Evolutionary conservation across 2,113 vertebrate species (phyloP), one percentile per base, ranked within the genome.

Genomic region (Sceloporus tristichus): DNA sequence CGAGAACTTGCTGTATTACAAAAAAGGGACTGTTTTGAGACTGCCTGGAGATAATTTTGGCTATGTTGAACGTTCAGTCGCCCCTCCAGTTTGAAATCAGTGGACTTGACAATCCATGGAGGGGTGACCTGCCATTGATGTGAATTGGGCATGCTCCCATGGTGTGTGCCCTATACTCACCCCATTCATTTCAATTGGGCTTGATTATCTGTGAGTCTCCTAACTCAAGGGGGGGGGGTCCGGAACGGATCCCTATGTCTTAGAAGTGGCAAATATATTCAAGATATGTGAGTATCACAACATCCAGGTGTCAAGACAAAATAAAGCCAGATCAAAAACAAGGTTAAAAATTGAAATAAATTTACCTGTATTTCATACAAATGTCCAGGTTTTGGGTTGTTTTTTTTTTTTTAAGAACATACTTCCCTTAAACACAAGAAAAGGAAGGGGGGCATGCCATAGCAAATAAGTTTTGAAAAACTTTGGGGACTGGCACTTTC

Each of bases 381-480:
- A 96, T 92, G 86, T 77, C 73, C 71, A 85, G 92, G 92, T 93
- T 96, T 92, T 53, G 10, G 27, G 27, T 1, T 21, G 5, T 66
- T 66, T 6, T 65, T 65, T 14, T 14, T 21, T 21, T 66, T 19
- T 66, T 10, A 71, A 95, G 93, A 91, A 95, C 94, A 93, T 94
- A 93, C 85, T 92, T 96, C 93, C 84, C 85, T 87, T 85, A 62
- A 84, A 90, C 92, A 81, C 79, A 73, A 59, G 48, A 16, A 83
- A 89, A 95, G 90, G 94, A 94, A 94, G 93, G 92, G 82, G 93
- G 93, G 95, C 92, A 96, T 95, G 96, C 95, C 95, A 94, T 92
- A 94, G 95, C 95, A 96, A 97, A 97, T 96, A 97, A 96, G 91
- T 96, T 96, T 92, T 96, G 93, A 95, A 97, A 97, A 97, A 96